Evolutionary conservation across 1,140 invertebrate species (phyloP), one percentile per base, ranked within the genome.

Genomic region (Hypothenemus hampei): DNA sequence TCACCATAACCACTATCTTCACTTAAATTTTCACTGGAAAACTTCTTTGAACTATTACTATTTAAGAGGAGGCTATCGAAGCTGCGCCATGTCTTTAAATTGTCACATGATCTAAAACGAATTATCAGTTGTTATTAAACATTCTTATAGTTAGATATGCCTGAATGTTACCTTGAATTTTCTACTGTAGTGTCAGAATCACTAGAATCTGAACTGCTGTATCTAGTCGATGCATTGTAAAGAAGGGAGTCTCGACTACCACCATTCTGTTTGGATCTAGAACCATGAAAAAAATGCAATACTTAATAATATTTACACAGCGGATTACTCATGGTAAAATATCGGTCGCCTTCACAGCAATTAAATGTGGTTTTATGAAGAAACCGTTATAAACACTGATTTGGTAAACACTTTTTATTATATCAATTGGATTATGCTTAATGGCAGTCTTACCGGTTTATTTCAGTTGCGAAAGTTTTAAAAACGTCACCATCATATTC

Each of bases 1-100:
- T 84, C 81, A 52, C 84, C 82, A 70, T 85, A 87, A 15, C 85
- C 84, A 56, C 83, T 85, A 69, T 86, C 84, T 64, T 86, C 84
- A 60, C 83, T 85, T 29, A 86, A 70, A 74, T 86, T 86, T 64
- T 87, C 84, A 2, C 78, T 77, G 20, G 84, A 86, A 60, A 80
- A 78, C 57, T 79, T 78, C 11, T 77, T 75, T 1, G 53, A 48
- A n/a, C 50, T 69, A 65, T 26, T 22, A 18, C 41, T 35, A 11
- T 16, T 43, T 13, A 10, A 36, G 2, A 58, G 33, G 3, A 64
- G 71, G 37, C 71, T 74, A 58, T 78, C 77, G 48, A 74, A 73
- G 63, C 76, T 76, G 23, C 74, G 59, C 65, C 71, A 75, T 0
- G 73, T 73, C 48, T 72, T 72, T n/a, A 78, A 61, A 54, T 71